Base-by-base conservation (phyloP, 2,113 vertebrate genomes). In the Thamnaconus septentrionalis region DNA sequence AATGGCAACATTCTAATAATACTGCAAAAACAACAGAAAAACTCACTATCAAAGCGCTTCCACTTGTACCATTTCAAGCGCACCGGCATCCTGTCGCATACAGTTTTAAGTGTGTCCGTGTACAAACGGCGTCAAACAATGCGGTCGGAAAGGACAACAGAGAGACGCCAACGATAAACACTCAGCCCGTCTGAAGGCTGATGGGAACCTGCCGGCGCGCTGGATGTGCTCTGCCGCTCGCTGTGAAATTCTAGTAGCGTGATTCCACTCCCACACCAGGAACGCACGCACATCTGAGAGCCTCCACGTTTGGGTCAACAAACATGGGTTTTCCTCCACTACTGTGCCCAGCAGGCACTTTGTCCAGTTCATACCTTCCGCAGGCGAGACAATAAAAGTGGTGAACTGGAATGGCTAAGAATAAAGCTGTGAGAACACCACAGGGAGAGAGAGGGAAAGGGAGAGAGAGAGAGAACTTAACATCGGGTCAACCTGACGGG, bases 131-230 rank as follows among this genome's bases (percentile, higher is more conserved):
- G 68, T 52, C 50, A 79, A 85, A 88, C 86, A 90, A 87, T 90
- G 78, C 18, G 1, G 18, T 31, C 18, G 18, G 18, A 31, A 78
- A 81, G 75, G 48, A 58, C 83, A 80, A 60, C 61, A 31, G 52
- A 57, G 43, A 69, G 61, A 61, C 66, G 56, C 43, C 31, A 74
- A 88, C 53, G 87, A 85, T 71, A 89, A 89, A 88, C 86, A 82
- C 0, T 5, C 7, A 7, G 39, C 31, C 71, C 40, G 18, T 87
- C 59, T 73, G 83, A 85, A 84, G 69, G 64, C 66, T 48, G 74
- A 77, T 81, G 81, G 81, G 82, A 87, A 85, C 76, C 76, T 59
- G 82, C 67, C 78, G 18, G 75, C 64, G 69, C 31, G 59, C 58
- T 80, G 84, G 74, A 83, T 69, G 46, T 39, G 12, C 18, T 31